Base-by-base conservation (phyloP, 2,888 invertebrate species). In the Meteorus cinctellus region DNA sequence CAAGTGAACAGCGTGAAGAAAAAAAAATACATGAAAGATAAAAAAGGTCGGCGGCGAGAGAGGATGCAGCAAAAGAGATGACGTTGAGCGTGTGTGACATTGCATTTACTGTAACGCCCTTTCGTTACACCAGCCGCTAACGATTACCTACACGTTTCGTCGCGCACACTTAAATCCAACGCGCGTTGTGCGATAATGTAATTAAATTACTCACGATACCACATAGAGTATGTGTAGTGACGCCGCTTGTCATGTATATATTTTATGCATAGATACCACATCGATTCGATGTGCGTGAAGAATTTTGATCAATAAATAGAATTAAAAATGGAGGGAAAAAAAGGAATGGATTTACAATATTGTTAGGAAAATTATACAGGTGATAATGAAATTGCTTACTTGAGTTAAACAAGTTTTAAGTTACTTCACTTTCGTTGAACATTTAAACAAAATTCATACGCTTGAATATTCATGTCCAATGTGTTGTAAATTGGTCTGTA, bases 201-300 rank as follows among this genome's bases (percentile, higher is more conserved):
- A 69, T 69, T 69, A 19, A 74, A 74, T 62, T 62, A 70, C 31
- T 48, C 72, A 19, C 72, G 77, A 77, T 75, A 77, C 75, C 65
- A 19, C 65, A 41, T 10, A 16, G 63, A 19, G 34, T 24, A 41
- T 65, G 10, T 55, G 34, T 36, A 34, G 65, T 29, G 10, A 62
- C 19, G 31, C 29, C 31, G 27, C 62, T 29, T 62, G 29, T 3
- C n/a, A 48, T n/a, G 4, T 48, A 0, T 48, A n/a, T n/a, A 48
- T 48, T 48, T 4, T n/a, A 48, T 48, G 12, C 4, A 41, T 12
- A 10, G 41, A 12, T 2, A 41, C 12, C 41, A 6, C 41, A 12
- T 2, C 12, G 41, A 8, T 41, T 12, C 12, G 12, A 41, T 12
- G 41, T 41, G 41, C 41, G 41, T 41, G 12, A 2, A 12, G 41